A percentile compares a stretch with the other conserved stretches of the same genome.
These are phyloP conservation scores for Dyspetes luteomarginatus DNA, from an alignment of 2,888 invertebrate species.

Conservation along the genomic window DNA sequence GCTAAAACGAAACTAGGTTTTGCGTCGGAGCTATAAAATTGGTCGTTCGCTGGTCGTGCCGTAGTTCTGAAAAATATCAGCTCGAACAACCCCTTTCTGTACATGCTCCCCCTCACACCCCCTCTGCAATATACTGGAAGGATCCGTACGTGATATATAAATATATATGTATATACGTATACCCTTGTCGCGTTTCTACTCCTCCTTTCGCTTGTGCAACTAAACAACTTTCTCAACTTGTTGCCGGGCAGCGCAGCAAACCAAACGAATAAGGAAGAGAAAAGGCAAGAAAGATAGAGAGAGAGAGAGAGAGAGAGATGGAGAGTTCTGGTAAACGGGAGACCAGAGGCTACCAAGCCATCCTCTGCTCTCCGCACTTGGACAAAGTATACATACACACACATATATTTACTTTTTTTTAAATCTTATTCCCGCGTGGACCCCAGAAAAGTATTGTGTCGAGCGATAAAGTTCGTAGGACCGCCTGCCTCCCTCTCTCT, in stretches of 20 bases:
- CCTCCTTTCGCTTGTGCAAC: conserved; percentile 51
- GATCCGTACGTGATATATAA: neutral
- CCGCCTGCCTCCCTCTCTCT: conserved; percentile 13
- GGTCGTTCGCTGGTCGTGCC: conserved; percentile 41
- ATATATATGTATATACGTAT: neutral
- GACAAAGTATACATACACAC: neutral
- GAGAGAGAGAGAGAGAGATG: conserved; percentile 9
- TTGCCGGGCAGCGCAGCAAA: conserved; percentile 68
- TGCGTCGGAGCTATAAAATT: conserved; percentile 55
- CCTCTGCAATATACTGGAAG: neutral
- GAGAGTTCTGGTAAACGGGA: conserved; percentile 17
- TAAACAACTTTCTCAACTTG: conserved; percentile 77
- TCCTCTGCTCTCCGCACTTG: conserved; percentile 32
- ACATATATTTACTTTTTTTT: conserved; percentile 12
- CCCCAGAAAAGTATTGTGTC: conserved; percentile 58
- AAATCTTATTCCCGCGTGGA: conserved; percentile 18
- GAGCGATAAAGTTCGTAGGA: conserved; percentile 62
- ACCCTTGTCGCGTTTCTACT: conserved; percentile 7
- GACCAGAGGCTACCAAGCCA: conserved; percentile 40
- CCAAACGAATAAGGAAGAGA: conserved; percentile 32
- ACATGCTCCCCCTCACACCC: neutral
- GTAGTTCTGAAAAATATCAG: conserved; percentile 47
- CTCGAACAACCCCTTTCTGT: neutral
- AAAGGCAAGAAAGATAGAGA: neutral
- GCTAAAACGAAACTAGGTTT: conserved; percentile 48